Conservation (phyloP, 1,140 invertebrate genomes). For the Heliconius himera region DNA sequence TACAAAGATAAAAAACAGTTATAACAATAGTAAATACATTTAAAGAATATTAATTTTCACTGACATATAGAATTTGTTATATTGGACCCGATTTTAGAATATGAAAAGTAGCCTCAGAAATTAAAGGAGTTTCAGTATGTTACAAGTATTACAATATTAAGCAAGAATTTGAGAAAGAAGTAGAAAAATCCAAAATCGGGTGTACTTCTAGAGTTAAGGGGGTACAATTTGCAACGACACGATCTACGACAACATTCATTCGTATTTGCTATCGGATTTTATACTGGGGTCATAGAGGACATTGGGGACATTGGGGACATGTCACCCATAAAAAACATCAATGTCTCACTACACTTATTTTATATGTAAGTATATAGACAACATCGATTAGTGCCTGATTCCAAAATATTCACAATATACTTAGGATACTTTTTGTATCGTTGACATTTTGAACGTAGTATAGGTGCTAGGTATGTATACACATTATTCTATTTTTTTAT, state of each 20-base stretch:
- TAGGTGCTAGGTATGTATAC: neutral
- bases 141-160: neutral
- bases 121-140: neutral
- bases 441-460: neutral
- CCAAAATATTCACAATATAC: conserved; percentile 1
- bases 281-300: conserved; percentile 32
- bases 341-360: conserved; percentile 1
- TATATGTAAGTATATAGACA: conserved; percentile 1
- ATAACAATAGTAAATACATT: neutral
- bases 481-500: neutral
- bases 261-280: conserved; percentile 25
- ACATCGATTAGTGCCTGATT: conserved; percentile 28
- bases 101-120: neutral
- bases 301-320: neutral
- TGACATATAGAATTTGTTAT: neutral
- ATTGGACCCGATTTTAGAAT: conserved; percentile 19
- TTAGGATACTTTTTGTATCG: neutral
- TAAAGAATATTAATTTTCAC: neutral
- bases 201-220: neutral
- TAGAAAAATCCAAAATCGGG: conserved; percentile 16
- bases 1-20: neutral
- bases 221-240: conserved; percentile 20
- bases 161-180: neutral
- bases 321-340: neutral
- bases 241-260: conserved; percentile 30